Evolutionary conservation across 2,113 vertebrate species (phyloP).

Genomic region (Cyanocitta stelleri): DNA sequence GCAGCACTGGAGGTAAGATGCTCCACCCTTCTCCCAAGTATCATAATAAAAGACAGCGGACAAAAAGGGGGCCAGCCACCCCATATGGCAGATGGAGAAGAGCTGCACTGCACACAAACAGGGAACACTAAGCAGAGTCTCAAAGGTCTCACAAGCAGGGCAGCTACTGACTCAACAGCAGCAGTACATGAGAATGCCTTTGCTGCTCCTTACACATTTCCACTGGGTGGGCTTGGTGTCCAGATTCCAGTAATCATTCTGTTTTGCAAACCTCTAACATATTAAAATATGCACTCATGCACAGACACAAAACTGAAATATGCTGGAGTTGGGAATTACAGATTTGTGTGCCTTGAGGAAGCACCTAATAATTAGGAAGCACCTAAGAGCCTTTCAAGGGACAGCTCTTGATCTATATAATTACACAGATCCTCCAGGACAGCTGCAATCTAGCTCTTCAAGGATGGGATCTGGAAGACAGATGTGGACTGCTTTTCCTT

Average conservation of each 20-base stretch:
- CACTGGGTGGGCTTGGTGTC: constrained; percentile 17
- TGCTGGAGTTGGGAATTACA: neutral
- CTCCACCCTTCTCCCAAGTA: neutral
- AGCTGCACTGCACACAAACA: neutral
- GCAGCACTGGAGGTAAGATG: neutral
- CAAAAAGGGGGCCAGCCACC: neutral
- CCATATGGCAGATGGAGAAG: neutral
- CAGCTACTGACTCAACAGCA: neutral
- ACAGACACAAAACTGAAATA: neutral
- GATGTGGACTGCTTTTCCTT: neutral
- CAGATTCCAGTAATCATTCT: constrained; percentile 44
- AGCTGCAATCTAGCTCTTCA: neutral
- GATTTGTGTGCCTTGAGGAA: constrained; percentile 4
- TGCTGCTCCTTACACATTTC: constrained; percentile 7
- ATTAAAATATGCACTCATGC: neutral
- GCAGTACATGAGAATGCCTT: neutral
- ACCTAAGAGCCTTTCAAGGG: neutral
- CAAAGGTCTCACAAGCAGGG: neutral
- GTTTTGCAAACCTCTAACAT: constrained; percentile 39
- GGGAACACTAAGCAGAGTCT: neutral
- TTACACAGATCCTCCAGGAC: neutral
- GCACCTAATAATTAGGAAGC: neutral
- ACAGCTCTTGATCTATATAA: neutral
- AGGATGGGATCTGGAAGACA: neutral
- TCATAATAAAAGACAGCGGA: neutral